These are phyloP conservation scores for Microvelia longipes DNA, from an alignment of 1,140 invertebrate species.

Conservation along the genomic window DNA sequence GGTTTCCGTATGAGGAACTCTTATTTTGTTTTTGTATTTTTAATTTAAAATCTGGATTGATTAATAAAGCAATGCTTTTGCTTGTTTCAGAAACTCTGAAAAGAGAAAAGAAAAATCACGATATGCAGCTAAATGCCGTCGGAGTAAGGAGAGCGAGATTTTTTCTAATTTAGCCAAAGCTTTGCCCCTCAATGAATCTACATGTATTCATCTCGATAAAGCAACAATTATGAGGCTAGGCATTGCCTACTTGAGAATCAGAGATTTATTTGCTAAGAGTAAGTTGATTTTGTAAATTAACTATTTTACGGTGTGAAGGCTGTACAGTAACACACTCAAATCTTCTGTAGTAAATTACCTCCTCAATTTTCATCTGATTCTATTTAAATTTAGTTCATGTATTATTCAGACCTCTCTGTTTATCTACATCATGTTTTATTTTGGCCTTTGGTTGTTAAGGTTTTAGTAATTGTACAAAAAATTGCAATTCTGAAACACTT, in stretches of 20 bases:
- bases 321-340: neutral
- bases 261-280: slow-evolving; percentile 65
- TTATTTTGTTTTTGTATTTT: too few species aligned
- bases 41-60: too few species aligned
- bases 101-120: slow-evolving; percentile 92
- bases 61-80: too few species aligned
- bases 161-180: slow-evolving; percentile 71
- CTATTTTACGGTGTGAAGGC: neutral
- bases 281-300: slow-evolving; percentile 32
- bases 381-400: too few species aligned
- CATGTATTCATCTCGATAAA: slow-evolving; percentile 79
- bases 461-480: too few species aligned
- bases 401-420: too few species aligned
- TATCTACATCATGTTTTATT: too few species aligned
- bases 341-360: slow-evolving; percentile 18
- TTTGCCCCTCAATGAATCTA: slow-evolving; percentile 57
- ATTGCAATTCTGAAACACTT: too few species aligned
- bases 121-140: slow-evolving; percentile 78
- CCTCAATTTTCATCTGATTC: too few species aligned
- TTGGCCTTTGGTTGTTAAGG: too few species aligned
- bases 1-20: too few species aligned
- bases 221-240: slow-evolving; percentile 88
- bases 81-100: slow-evolving; percentile 82
- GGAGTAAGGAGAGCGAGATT: slow-evolving; percentile 86
- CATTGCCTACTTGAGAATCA: slow-evolving; percentile 73